Evolutionary conservation across 2,797 vertebrate genomes (phyloP).

Genomic region (Antrozous pallidus): DNA sequence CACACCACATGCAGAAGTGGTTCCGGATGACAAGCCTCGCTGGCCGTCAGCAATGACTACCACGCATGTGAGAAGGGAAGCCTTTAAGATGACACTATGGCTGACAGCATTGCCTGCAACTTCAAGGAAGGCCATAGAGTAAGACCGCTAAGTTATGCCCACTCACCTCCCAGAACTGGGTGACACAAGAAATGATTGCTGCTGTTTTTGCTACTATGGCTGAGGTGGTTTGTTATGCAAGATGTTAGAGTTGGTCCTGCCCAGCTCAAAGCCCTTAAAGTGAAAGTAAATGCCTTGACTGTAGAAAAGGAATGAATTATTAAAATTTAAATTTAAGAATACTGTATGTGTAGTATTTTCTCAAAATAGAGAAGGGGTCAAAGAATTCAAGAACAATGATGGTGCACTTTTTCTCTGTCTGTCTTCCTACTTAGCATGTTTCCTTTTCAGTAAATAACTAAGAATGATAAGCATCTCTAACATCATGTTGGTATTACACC

Average conservation of each 20-base stretch:
- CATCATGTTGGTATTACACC: not conserved
- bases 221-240: not conserved
- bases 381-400: not conserved
- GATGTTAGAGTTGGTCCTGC: not conserved
- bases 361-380: not conserved
- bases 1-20: not conserved
- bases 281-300: not conserved
- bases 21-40: not conserved
- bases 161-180: not conserved
- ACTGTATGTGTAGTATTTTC: not conserved
- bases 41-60: not conserved
- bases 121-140: not conserved
- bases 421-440: not conserved
- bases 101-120: not conserved
- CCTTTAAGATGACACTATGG: too few relatives aligned
- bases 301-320: not conserved
- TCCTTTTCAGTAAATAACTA: not conserved
- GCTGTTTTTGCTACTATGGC: not conserved
- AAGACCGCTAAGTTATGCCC: not conserved
- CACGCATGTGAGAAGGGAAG: not conserved
- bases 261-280: not conserved
- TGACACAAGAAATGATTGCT: not conserved
- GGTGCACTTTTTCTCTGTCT: not conserved
- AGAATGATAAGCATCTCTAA: not conserved
- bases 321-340: not conserved